Conservation (phyloP, 1,140 invertebrate species). For the Odontomachus brunneus region DNA sequence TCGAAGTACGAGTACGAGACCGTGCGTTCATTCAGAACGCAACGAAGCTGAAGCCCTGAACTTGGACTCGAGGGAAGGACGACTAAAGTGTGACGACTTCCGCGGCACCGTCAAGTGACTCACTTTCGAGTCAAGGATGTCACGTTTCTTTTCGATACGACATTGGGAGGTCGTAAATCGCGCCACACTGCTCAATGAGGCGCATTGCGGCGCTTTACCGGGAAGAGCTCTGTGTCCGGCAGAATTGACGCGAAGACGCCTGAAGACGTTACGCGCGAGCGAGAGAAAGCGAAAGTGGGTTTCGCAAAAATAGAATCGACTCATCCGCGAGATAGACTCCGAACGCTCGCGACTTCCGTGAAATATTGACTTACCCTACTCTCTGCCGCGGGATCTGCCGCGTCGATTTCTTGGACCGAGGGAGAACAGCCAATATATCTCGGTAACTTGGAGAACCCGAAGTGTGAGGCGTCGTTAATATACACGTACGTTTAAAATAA, state of each 20-base stretch:
- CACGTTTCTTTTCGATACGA: conserved; percentile 40
- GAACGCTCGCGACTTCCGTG: conserved; percentile 20
- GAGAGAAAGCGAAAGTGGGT: conserved; percentile 3
- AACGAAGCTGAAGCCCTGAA: conserved; percentile 55
- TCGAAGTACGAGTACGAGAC: too few species aligned
- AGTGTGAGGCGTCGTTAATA: neutral
- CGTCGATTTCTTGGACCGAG: neutral
- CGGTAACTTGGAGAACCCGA: neutral
- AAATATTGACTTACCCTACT: conserved; percentile 25
- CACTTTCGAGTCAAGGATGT: conserved; percentile 68
- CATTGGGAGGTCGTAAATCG: conserved; percentile 15
- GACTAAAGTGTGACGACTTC: conserved; percentile 50
- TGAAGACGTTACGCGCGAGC: neutral
- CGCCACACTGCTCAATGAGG: neutral
- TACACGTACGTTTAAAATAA: neutral
- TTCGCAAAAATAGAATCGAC: conserved; percentile 39
- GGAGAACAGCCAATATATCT: neutral
- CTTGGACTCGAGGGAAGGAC: conserved; percentile 64
- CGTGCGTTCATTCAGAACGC: conserved; percentile 37
- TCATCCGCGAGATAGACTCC: conserved; percentile 28
- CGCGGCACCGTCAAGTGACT: conserved; percentile 62
- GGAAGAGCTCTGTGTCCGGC: neutral
- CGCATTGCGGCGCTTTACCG: neutral
- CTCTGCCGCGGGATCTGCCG: neutral
- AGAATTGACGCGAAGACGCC: neutral